A percentile compares a stretch with the other conserved stretches of the same genome.
phyloP scores from a whole-genome alignment of 2,888 invertebrate genomes.

The Baronia brevicornis region DNA sequence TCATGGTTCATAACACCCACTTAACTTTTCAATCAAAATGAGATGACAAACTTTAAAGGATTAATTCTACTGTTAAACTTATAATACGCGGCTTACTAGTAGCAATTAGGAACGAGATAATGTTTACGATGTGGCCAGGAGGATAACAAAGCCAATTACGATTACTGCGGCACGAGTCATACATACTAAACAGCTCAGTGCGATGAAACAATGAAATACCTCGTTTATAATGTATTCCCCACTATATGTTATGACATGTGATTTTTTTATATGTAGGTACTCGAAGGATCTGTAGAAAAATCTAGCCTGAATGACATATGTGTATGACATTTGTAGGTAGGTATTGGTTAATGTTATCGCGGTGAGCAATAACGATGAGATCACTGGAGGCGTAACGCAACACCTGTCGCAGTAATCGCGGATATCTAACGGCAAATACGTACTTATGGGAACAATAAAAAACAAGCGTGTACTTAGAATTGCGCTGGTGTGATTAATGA shows the following conservation, averaged over 20 bases:
- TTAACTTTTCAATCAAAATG: too few species aligned
- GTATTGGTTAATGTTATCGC: conserved; percentile 20
- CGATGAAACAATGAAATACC: conserved; percentile 20
- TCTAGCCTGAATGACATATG: conserved; percentile 7
- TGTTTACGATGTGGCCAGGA: conserved; percentile 26
- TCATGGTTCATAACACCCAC: too few species aligned
- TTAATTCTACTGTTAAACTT: too few species aligned
- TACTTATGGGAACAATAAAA: conserved; percentile 27
- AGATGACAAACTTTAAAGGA: too few species aligned
- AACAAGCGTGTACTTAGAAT: conserved; percentile 9
- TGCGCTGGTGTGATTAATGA: conserved; percentile 4
- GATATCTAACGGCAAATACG: conserved; percentile 36
- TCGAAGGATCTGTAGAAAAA: background rate
- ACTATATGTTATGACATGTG: too few species aligned
- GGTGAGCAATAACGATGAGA: conserved; percentile 66
- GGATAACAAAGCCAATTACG: conserved; percentile 44
- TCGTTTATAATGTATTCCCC: conserved; percentile 10
- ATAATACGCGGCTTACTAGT: conserved; percentile 5
- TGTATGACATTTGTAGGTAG: conserved; percentile 13
- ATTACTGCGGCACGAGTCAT: conserved; percentile 30
- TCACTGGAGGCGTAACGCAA: conserved; percentile 37
- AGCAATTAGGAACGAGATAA: conserved; percentile 21
- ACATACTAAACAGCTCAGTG: conserved; percentile 22
- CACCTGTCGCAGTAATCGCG: conserved; percentile 38
- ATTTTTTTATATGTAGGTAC: background rate